These are phyloP conservation scores for Drosophila watanabei DNA, from an alignment of 1,140 invertebrate species.

Conservation along the genomic window DNA sequence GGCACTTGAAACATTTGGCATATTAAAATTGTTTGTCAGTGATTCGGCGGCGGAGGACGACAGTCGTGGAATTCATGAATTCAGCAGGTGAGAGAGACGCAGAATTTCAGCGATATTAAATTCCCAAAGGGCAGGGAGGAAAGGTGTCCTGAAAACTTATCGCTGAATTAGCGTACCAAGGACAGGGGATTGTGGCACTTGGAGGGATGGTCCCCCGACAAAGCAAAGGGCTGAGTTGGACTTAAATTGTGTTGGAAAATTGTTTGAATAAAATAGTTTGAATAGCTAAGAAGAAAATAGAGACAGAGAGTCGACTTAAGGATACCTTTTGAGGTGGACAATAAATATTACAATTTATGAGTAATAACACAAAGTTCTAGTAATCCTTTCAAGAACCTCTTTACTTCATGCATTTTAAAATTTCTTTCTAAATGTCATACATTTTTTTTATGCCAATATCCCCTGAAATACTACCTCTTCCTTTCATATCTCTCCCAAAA, in stretches of 20 bases:
- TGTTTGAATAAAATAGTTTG: slow-evolving; percentile 21
- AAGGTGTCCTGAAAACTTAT: slow-evolving; percentile 39
- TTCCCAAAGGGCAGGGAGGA: slow-evolving; percentile 20
- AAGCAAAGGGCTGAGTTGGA: slow-evolving; percentile 34
- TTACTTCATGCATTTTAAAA: background rate
- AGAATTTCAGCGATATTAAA: slow-evolving; percentile 51
- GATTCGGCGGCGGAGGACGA: slow-evolving; percentile 32
- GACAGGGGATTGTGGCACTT: slow-evolving; percentile 57
- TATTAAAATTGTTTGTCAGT: slow-evolving; percentile 73
- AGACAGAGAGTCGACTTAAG: background rate
- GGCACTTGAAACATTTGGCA: slow-evolving; percentile 67
- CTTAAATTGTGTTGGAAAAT: slow-evolving; percentile 12
- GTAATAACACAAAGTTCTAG: background rate
- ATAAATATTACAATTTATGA: background rate
- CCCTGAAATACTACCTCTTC: background rate
- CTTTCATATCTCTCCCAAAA: slow-evolving; percentile 7
- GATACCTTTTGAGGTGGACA: background rate
- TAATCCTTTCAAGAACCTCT: background rate
- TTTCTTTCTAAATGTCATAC: background rate
- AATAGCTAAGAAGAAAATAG: background rate
- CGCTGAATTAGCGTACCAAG: slow-evolving; percentile 70
- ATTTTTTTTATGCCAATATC: background rate
- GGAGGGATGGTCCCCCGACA: slow-evolving; percentile 1
- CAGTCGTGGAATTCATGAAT: slow-evolving; percentile 50
- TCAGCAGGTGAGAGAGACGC: slow-evolving; percentile 47